Base-by-base conservation (phyloP, 2,888 invertebrate species). In the Fragum fragum region DNA sequence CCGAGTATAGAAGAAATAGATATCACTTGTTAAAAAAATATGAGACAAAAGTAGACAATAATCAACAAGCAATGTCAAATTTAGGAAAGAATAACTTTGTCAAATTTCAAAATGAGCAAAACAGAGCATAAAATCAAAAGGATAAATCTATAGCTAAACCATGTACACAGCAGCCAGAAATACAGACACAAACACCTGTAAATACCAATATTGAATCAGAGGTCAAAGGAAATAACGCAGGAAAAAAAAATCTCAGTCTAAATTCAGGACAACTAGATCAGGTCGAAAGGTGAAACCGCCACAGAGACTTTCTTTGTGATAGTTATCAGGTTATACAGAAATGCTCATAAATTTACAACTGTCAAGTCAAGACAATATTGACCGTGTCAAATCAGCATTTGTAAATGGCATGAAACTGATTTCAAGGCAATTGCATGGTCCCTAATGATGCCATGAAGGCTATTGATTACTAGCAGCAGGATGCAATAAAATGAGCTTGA, bases 241-340 rank as follows among this genome's bases (percentile, higher is more conserved):
- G 6, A 21, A 26, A 26, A 16, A 7, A 5, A 7, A 59, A 26
- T 14, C 21, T 21, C n/a, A 59, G 59, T 59, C 59, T 21, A 26
- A 26, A 59, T 59, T 26, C 59, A 59, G 59, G 59, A 59, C 59
- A 59, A 59, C 59, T 21, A 21, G 59, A 59, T 59, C 59, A 26
- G 59, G 59, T 26, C 18, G 59, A 26, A 59, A 26, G 28, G 59
- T 59, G 14, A 59, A 59, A 59, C 59, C 59, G 28, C 59, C 59
- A 26, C 26, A 59, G 16, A 21, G 59, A 59, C 59, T 59, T 59
- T 59, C 59, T 59, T 26, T 9, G 6, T 39, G 39, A 39, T 39
- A 39, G 6, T 39, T 14, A 39, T 39, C 14, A 39, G 14, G 6
- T 6, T 9, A 6, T 14, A 39, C 7, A 39, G 14, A 14, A 39